Base-by-base conservation (phyloP, 30 jellyfish, hydroid and myxozoan species). In the Catostylus mosaicus region DNA sequence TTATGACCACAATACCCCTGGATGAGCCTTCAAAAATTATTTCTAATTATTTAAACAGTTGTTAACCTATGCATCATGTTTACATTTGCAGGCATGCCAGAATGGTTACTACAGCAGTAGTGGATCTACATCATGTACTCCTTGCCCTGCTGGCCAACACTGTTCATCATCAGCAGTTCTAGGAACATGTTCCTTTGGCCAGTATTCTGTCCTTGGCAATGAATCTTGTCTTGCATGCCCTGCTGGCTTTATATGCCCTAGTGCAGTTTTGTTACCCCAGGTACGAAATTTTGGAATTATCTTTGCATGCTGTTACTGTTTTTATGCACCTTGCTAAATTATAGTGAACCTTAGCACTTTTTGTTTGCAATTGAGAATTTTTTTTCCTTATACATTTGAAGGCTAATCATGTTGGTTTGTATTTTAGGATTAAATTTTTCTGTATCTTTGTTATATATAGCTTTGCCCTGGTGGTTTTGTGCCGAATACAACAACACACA, bases 111-210 rank as follows among this genome's bases (percentile, higher is more conserved):
- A 37, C 86, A 94, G 99, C 57, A 52, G 76, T 24, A 67, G 78
- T 82, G 99, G 99, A 18, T 83, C 99, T 30, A 23, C 80, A n/a
- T 38, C 89, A 12, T 94, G 99, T 61, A 56, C 96, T 3, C 95
- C 80, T 27, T 94, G 99, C 62, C 99, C 99, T 50, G 91, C 97
- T 82, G 99, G 99, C 29, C 90, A 75, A 31, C 31, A 61, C 61
- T 94, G 99, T 84, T 67, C 96, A 10, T 35, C 82, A 0, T 61
- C 86, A 30, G 90, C 88, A 45, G 88, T 85, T 19, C 64, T 84
- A 38, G 85, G 93, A n/a, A 31, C 69, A 22, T 94, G 99, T 60
- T 10, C 91, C 0, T 82, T 78, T 64, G 99, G 99, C 18, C 80
- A 69, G 52, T 94, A 83, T 74, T 94, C 99, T 11, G 61, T 54